A percentile compares a stretch with the other conserved stretches of the same genome.
Evolutionary conservation across 2,888 invertebrate species (phyloP).

Genomic region (Lymantria monacha): DNA sequence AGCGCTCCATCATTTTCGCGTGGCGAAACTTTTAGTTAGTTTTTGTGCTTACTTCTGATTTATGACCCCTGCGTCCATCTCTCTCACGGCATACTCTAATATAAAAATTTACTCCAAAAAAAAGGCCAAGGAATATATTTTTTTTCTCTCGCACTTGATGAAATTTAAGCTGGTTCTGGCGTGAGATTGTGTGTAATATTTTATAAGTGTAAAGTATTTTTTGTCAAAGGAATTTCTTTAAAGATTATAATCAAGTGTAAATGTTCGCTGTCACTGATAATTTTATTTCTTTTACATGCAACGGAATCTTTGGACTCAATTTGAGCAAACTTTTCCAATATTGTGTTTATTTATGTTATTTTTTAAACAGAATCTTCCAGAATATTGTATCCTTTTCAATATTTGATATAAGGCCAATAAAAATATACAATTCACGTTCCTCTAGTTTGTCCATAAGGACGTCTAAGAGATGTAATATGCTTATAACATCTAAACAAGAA

Average conservation of each 20-base stretch:
- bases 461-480: too few relatives aligned
- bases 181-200: slow-evolving; percentile 31
- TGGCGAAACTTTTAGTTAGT: slow-evolving; percentile 73
- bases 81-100: slow-evolving; percentile 61
- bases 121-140: slow-evolving; percentile 57
- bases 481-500: too few relatives aligned
- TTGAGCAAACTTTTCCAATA: not conserved
- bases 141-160: slow-evolving; percentile 43
- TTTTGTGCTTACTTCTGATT: slow-evolving; percentile 74
- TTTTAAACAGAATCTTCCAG: not conserved
- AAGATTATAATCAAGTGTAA: not conserved
- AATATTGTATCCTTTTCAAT: too few relatives aligned
- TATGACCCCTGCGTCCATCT: slow-evolving; percentile 57
- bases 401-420: too few relatives aligned
- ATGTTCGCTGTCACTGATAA: too few relatives aligned
- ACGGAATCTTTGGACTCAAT: not conserved
- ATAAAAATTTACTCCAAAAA: slow-evolving; percentile 58
- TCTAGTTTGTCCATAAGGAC: too few relatives aligned
- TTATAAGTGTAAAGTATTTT: slow-evolving; percentile 28
- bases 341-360: not conserved
- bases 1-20: slow-evolving; percentile 74
- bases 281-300: too few relatives aligned
- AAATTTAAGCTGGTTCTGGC: slow-evolving; percentile 45
- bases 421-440: too few relatives aligned
- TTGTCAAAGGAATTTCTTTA: slow-evolving; percentile 12